Evolutionary conservation across 2,888 invertebrate species (phyloP).

Genomic region (Melinaea marsaeus): DNA sequence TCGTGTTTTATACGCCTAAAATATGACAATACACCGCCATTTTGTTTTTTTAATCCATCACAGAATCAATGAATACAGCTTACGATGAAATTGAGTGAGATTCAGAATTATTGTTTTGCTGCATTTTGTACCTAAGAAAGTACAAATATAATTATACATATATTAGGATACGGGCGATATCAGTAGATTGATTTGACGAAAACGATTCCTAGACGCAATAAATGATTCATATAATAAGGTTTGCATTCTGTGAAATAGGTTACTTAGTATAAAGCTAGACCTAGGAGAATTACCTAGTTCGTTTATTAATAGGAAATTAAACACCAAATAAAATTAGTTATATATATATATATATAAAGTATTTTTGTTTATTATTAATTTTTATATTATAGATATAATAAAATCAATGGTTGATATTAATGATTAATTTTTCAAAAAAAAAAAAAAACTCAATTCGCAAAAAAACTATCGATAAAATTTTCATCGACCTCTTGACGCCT

Average conservation of each 20-base stretch:
- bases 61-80: slow-evolving; percentile 3
- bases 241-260: slow-evolving; percentile 30
- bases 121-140: slow-evolving; percentile 33
- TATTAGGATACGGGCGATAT: slow-evolving; percentile 15
- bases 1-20: too few relatives aligned
- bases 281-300: slow-evolving; percentile 38
- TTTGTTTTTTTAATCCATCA: too few relatives aligned
- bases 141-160: slow-evolving; percentile 26
- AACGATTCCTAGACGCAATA: slow-evolving; percentile 26
- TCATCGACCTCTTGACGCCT: slow-evolving; percentile 22
- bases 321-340: slow-evolving; percentile 69
- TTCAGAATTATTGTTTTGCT: slow-evolving; percentile 16
- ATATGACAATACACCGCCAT: too few relatives aligned
- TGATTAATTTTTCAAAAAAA: not conserved
- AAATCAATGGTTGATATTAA: not conserved
- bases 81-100: slow-evolving; percentile 19
- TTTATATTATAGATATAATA: slow-evolving; percentile 11
- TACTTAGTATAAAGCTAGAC: slow-evolving; percentile 39
- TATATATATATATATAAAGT: slow-evolving; percentile 26
- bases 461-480: slow-evolving; percentile 17
- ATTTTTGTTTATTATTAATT: slow-evolving; percentile 16
- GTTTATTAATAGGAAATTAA: slow-evolving; percentile 57
- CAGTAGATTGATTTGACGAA: slow-evolving; percentile 14
- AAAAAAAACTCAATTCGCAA: slow-evolving; percentile 5
- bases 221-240: slow-evolving; percentile 20